Percentiles rank a stretch among this genome's conserved stretches.
Conservation (phyloP, 2,888 invertebrate species). For the Sipha maydis region DNA sequence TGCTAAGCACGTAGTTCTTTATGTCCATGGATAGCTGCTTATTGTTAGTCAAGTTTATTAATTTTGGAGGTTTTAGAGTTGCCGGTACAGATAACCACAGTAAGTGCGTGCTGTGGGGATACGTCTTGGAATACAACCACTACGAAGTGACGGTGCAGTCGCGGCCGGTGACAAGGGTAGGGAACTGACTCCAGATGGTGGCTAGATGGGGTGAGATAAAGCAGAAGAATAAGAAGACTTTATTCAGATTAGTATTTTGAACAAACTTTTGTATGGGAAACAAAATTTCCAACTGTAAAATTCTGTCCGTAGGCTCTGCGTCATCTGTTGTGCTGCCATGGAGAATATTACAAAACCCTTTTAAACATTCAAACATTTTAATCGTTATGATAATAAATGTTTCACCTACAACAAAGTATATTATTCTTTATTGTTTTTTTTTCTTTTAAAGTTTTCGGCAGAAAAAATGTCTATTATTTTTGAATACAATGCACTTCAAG, state of each 20-base stretch:
- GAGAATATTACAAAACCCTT: slow-evolving; percentile 50
- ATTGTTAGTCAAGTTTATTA: slow-evolving; percentile 30
- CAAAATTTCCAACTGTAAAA: slow-evolving; percentile 43
- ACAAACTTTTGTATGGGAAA: slow-evolving; percentile 52
- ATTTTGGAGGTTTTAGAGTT: neutral
- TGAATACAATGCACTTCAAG: too few species aligned
- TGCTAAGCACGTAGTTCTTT: too few species aligned
- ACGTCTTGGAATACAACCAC: neutral
- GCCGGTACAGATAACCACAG: neutral
- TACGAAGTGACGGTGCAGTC: neutral
- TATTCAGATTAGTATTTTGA: slow-evolving; percentile 60
- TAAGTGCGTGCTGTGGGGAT: neutral
- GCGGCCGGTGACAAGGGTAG: neutral
- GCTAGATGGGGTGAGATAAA: slow-evolving; percentile 41
- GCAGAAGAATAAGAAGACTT: slow-evolving; percentile 49
- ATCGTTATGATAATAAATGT: slow-evolving; percentile 19
- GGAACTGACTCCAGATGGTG: slow-evolving; percentile 53
- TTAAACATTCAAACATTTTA: slow-evolving; percentile 20
- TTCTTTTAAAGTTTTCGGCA: neutral
- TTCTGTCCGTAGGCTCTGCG: slow-evolving; percentile 45
- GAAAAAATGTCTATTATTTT: too few species aligned
- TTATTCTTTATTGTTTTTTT: neutral
- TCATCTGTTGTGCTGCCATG: slow-evolving; percentile 38
- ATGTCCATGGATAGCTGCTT: too few species aligned
- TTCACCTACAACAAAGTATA: neutral